phyloP scores from a whole-genome alignment of 2,113 vertebrate species.

The Leptosomus discolor region DNA sequence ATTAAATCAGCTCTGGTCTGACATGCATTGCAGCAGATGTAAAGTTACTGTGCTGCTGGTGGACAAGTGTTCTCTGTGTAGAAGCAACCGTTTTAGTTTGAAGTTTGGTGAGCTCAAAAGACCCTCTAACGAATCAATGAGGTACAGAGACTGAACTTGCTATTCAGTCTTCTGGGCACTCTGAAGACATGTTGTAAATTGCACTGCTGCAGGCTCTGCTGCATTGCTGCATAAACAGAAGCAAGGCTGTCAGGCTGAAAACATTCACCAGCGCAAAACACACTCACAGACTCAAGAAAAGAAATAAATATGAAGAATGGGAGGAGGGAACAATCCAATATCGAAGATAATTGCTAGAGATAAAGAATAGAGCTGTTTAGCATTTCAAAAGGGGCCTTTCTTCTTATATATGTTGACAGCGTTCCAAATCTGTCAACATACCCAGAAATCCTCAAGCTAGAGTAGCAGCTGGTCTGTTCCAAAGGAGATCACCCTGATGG shows the following conservation, averaged over 20 bases:
- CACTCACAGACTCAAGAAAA: background rate
- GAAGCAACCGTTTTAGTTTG: background rate
- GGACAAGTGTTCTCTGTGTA: background rate
- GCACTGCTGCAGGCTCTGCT: background rate
- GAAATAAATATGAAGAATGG: background rate
- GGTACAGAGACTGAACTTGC: background rate
- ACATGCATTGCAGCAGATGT: background rate
- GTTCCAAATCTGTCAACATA: background rate
- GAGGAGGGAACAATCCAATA: background rate
- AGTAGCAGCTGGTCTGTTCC: slow-evolving; percentile 21
- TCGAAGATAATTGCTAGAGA: slow-evolving; percentile 1
- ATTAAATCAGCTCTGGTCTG: background rate
- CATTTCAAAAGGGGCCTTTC: slow-evolving; percentile 45
- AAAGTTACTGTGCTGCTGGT: background rate
- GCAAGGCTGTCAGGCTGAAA: background rate
- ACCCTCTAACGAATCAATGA: background rate
- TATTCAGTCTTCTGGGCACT: background rate
- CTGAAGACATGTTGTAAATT: background rate
- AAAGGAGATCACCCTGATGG: slow-evolving; percentile 35
- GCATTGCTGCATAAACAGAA: background rate
- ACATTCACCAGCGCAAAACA: background rate
- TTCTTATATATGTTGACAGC: background rate
- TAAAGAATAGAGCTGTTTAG: slow-evolving; percentile 24
- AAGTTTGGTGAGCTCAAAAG: background rate
- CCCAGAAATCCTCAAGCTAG: background rate